Base-by-base conservation (phyloP, 2,888 invertebrate genomes). In the Ochropacha duplaris region DNA sequence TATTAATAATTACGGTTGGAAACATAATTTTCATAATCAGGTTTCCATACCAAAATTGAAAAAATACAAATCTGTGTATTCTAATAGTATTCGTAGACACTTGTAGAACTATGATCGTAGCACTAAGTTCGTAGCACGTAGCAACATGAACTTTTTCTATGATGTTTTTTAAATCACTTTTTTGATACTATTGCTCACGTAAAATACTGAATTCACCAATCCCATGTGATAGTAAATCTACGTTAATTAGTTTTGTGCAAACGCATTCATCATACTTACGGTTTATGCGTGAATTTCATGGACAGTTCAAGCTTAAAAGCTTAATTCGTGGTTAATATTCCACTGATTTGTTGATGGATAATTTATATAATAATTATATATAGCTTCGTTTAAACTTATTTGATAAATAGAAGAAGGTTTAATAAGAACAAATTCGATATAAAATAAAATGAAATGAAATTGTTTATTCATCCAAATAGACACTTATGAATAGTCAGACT, bases 331-430 rank as follows among this genome's bases (percentile, higher is more conserved):
- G 70, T 69, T 72, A 74, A 74, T 74, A 69, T 71, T 61, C 71
- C 66, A 71, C 66, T 71, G 74, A 74, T 74, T 72, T 66, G 72
- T 66, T 72, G 65, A 72, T 66, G 56, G 61, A 62, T 69, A 69
- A 72, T 72, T 73, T 72, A 71, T n/a, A n/a, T n/a, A n/a, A n/a
- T n/a, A n/a, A n/a, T n/a, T n/a, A n/a, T n/a, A n/a, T n/a, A n/a
- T n/a, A n/a, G n/a, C n/a, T n/a, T n/a, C n/a, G n/a, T n/a, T n/a
- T n/a, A n/a, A n/a, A n/a, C n/a, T n/a, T n/a, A n/a, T n/a, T n/a
- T n/a, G n/a, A n/a, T n/a, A n/a, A n/a, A n/a, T n/a, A n/a, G n/a
- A n/a, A n/a, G n/a, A n/a, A n/a, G n/a, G n/a, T n/a, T n/a, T n/a
- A n/a, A n/a, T n/a, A n/a, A n/a, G n/a, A n/a, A n/a, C n/a, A n/a